These are phyloP conservation scores for Caracal caracal DNA, from an alignment of 2,113 vertebrate genomes.

Conservation along the genomic window DNA sequence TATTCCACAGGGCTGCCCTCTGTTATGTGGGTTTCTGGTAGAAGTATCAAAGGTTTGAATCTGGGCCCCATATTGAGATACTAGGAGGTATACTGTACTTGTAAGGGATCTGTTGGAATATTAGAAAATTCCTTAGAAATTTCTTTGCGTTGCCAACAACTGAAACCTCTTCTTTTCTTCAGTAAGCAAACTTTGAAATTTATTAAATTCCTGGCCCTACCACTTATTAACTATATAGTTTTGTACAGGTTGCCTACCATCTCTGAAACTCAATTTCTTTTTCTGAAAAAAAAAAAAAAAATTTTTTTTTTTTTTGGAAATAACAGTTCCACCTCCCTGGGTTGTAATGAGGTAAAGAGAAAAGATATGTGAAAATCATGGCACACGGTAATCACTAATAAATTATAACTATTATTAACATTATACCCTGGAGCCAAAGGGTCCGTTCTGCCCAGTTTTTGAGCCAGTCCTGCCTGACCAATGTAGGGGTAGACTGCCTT, in stretches of 20 bases:
- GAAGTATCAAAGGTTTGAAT: slow-evolving; percentile 59
- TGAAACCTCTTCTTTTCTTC: slow-evolving; percentile 51
- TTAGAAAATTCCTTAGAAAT: slow-evolving; percentile 47
- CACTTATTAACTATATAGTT: background rate
- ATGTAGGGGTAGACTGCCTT: background rate
- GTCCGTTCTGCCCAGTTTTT: background rate
- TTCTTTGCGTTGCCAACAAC: slow-evolving; percentile 45
- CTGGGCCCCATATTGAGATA: slow-evolving; percentile 9
- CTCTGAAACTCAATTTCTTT: slow-evolving; percentile 49
- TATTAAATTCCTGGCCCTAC: background rate
- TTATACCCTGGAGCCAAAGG: background rate
- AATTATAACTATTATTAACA: background rate
- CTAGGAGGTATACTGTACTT: slow-evolving; percentile 18
- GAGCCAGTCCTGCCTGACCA: background rate
- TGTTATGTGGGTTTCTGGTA: slow-evolving; percentile 59
- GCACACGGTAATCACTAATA: background rate
- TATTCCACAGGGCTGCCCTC: slow-evolving; percentile 66
- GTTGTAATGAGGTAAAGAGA: background rate
- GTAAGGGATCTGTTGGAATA: background rate
- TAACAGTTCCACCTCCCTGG: background rate
- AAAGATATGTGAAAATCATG: slow-evolving; percentile 10
- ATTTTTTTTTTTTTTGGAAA: background rate
- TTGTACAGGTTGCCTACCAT: background rate
- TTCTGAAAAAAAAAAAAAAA: background rate
- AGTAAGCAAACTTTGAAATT: slow-evolving; percentile 6